Evolutionary conservation across 2,797 vertebrate species (phyloP), one percentile per base, ranked within the genome.

Genomic region (Enteromius thamalakanensis): DNA sequence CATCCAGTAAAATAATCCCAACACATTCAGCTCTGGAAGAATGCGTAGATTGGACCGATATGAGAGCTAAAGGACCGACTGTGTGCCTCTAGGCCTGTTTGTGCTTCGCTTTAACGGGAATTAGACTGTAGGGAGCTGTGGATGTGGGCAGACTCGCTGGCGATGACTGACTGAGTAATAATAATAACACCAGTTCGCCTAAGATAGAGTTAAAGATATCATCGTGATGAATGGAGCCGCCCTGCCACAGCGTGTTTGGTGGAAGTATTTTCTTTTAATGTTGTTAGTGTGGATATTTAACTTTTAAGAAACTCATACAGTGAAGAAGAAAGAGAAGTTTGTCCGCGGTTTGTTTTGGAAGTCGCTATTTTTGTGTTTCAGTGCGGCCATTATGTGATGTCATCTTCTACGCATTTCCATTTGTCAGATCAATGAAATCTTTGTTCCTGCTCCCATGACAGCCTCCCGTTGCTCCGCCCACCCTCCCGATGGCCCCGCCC

Each of bases 401-500:
- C 23, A 62, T 49, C 58, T 32, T 51, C 49, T 69, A 40, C 5
- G 37, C 45, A 68, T 68, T 72, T 45, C 17, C 64, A 19, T 55
- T 47, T 85, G 87, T 87, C 87, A 90, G 90, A 90, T 80, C 49
- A 81, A 76, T 81, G 1, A 88, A 93, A 91, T 90, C 85, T 87
- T 70, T 83, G 51, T 83, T 94, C 88, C 89, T 87, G 74, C 47
- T 34, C 90, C 76, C 87, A 88, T 83, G 40, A 19, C 92, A 95
- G 94, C 94, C 94, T 92, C 94, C 93, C 90, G 96, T 96, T 94
- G 96, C 96, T 89, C 96, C 96, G 87, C 95, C 97, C 92, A 93
- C 93, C 76, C 98, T 97, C 90, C 98, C 97, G 89, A 99, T 99
- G 98, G 98, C 98, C 94, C 97, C 98, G 86, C 97, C 97, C 93